Base-by-base conservation (phyloP, 1,140 invertebrate genomes). In the Scylla paramamosain region DNA sequence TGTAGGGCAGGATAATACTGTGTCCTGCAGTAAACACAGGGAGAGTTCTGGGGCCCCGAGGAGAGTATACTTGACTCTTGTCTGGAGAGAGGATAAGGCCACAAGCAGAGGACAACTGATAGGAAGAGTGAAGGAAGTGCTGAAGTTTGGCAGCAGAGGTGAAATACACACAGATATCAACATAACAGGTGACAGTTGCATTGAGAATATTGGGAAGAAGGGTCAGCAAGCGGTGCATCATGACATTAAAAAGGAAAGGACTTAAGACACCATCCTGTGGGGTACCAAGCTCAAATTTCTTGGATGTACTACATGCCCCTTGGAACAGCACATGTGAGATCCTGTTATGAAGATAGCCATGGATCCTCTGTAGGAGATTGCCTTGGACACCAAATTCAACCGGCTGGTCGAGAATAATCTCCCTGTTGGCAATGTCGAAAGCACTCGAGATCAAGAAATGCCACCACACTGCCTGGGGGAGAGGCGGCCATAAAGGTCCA, bases 401-500 rank as follows among this genome's bases (percentile, higher is more conserved):
- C 16, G 77, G 48, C 59, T 92, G 10, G 10, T 92, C n/a, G 25
- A 92, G 77, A 32, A 92, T 92, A 77, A 82, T 20, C 28, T 90
- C 88, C n/a, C 32, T 90, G 52, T 59, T 90, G 28, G 32, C 7
- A 39, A 45, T 31, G 25, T 52, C 91, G 29, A 92, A 59, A 25
- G 48, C 20, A 52, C 52, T 93, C 46, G 25, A 92, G 67, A 83
- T 83, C 46, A 46, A 91, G 8, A 31, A 82, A 82, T 45, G 89
- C 16, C 83, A 91, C 52, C 25, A 95, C 83, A 6, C 59, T 92
- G 77, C 39, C 39, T 84, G 32, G 77, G 91, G 90, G n/a, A 92
- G 32, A 93, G 46, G n/a, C 31, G 89, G 77, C 46, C 0, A 6
- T 93, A 94, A 0, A 94, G 90, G 20, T 94, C 94, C 88, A 93